phyloP scores from a whole-genome alignment of 2,797 vertebrate species.

The Tadarida brasiliensis region DNA sequence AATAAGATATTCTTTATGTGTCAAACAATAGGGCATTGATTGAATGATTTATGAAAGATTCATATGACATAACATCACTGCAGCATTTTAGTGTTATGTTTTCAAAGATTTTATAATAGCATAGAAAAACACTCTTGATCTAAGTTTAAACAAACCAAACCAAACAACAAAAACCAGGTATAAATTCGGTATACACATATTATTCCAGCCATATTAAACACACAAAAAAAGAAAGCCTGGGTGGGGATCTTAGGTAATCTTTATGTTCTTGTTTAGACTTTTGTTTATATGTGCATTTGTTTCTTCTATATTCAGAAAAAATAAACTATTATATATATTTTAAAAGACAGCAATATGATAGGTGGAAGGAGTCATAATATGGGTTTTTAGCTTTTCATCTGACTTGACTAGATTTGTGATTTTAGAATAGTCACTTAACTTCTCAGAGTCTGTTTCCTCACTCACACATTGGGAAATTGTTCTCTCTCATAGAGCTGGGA shows the following conservation, averaged over 20 bases:
- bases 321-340: not conserved
- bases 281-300: not conserved
- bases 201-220: not conserved
- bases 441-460: not conserved
- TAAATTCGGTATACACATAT: not conserved
- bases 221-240: not conserved
- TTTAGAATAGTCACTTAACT: not conserved
- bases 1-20: not conserved
- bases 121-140: not conserved
- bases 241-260: not conserved
- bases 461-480: not conserved
- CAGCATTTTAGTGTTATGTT: not conserved
- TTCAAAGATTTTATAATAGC: constrained; percentile 22
- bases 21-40: not conserved
- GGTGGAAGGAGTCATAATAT: not conserved
- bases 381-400: not conserved
- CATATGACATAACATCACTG: not conserved
- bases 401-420: not conserved
- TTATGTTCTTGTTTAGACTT: not conserved
- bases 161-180: not conserved
- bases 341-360: not conserved
- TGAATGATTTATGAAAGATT: constrained; percentile 6
- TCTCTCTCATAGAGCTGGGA: not conserved
- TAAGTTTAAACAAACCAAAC: constrained; percentile 1
- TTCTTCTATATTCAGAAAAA: constrained; percentile 29